Percentiles rank a stretch among this genome's conserved stretches.
Conservation (phyloP, 2,113 vertebrate species). For the Thalassoma bifasciatum region DNA sequence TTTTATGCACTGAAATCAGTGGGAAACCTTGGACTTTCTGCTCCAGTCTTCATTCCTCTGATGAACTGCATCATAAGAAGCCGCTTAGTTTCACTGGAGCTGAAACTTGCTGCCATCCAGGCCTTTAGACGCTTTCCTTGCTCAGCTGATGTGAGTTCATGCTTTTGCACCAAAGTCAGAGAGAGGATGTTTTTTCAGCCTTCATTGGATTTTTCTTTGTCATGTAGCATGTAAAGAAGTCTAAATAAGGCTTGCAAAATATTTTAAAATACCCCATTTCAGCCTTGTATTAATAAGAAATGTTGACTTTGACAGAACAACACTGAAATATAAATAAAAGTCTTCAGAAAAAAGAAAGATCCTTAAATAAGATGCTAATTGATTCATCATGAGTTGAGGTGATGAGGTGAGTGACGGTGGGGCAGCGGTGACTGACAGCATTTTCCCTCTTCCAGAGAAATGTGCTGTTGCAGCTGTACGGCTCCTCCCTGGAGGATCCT, state of each 20-base stretch:
- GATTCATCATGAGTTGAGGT: slow-evolving; percentile 49
- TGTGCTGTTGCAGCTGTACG: slow-evolving; percentile 84
- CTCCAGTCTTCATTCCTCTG: slow-evolving; percentile 68
- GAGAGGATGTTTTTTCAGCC: too few species aligned
- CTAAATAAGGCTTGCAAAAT: neutral
- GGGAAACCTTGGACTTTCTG: slow-evolving; percentile 85
- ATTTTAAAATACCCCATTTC: too few species aligned
- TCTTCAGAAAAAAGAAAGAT: neutral
- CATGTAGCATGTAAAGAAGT: neutral
- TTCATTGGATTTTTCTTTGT: neutral
- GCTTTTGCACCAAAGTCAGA: too few species aligned
- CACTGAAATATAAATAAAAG: neutral
- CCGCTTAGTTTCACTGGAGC: slow-evolving; percentile 54
- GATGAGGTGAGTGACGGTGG: slow-evolving; percentile 43
- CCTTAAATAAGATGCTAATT: slow-evolving; percentile 31
- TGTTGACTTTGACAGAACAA: neutral
- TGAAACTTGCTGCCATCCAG: slow-evolving; percentile 84
- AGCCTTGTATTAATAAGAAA: neutral
- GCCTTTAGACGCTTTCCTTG: slow-evolving; percentile 90
- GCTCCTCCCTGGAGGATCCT: slow-evolving; percentile 81
- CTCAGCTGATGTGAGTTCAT: slow-evolving; percentile 79
- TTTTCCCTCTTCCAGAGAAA: slow-evolving; percentile 79
- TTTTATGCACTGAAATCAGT: slow-evolving; percentile 85
- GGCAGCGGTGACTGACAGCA: slow-evolving; percentile 64
- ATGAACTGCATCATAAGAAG: slow-evolving; percentile 77